Base-by-base conservation (phyloP, 2,113 vertebrate species). In the Syngnathus scovelli region DNA sequence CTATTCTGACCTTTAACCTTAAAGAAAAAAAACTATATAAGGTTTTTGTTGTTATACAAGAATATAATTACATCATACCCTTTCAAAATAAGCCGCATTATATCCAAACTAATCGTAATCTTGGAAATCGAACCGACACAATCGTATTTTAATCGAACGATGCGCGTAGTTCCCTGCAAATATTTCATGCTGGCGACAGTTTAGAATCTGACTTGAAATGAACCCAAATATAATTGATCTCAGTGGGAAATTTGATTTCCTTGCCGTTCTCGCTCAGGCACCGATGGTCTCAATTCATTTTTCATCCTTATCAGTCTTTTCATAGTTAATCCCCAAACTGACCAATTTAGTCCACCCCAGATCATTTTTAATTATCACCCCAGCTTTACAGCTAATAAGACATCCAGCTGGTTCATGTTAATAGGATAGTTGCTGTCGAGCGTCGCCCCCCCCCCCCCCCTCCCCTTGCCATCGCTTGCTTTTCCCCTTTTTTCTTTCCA, bases 291-390 rank as follows among this genome's bases (percentile, higher is more conserved):
- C 73, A 79, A 82, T 87, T 85, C 66, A 73, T 87, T 88, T 87
- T 76, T 71, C 13, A 82, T 83, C 72, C 77, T 52, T 66, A 59
- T 70, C 78, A 81, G 77, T 77, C 78, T 84, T 83, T 87, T 85
- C 70, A 66, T 65, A 72, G 71, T 78, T 87, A 89, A 87, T 91
- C 84, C 86, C 79, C 82, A 86, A 85, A 90, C 81, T 76, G 78
- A 83, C 84, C 82, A 71, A 79, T 86, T 86, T 80, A 69, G 70
- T 88, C 71, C 67, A 60, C 64, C 78, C 72, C 76, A 79, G 83
- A 83, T 82, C 74, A 76, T 79, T 88, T 88, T 89, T 90, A 91
- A 92, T 90, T 86, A 91, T 86, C 77, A 78, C 84, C 78, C 78
- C 75, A 74, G 77, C 74, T 86, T 79, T 79, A 72, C 75, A 70